phyloP scores from a whole-genome alignment of 2,888 invertebrate species.

The Caenorhabditis sp. region DNA sequence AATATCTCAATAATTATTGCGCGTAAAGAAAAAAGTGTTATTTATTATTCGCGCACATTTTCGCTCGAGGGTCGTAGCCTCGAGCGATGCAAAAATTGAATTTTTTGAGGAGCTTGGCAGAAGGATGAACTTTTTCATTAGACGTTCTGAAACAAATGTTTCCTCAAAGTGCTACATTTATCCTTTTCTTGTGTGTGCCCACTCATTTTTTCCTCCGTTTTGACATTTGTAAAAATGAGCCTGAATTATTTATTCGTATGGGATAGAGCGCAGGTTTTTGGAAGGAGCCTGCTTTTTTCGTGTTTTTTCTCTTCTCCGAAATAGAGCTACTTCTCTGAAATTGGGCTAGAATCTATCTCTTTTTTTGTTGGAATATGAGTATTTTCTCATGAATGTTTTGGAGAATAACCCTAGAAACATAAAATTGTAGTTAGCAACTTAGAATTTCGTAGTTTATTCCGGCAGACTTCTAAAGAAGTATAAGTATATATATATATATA shows the following conservation, averaged over 20 bases:
- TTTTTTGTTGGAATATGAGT: too few species aligned
- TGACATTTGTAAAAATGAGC: neutral
- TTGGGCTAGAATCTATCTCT: neutral
- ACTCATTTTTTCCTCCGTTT: neutral
- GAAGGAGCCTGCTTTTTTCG: neutral
- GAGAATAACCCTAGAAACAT: too few species aligned
- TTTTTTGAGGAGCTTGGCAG: neutral
- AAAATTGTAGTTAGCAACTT: too few species aligned
- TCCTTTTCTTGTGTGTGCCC: neutral
- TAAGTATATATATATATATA: too few species aligned
- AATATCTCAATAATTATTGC: too few species aligned
- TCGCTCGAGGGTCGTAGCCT: neutral
- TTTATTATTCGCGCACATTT: neutral
- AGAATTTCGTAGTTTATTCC: too few species aligned
- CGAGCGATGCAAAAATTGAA: conserved; percentile 4
- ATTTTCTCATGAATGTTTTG: too few species aligned
- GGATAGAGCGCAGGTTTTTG: neutral
- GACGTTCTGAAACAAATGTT: too few species aligned
- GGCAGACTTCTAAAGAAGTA: too few species aligned
- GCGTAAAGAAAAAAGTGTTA: too few species aligned
- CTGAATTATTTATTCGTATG: conserved; percentile 1
- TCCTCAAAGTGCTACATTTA: neutral
- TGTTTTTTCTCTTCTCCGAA: neutral
- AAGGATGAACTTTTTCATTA: neutral
- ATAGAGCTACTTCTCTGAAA: neutral